Evolutionary conservation across 2,888 invertebrate genomes (phyloP).

Genomic region (Emmelina monodactyla): DNA sequence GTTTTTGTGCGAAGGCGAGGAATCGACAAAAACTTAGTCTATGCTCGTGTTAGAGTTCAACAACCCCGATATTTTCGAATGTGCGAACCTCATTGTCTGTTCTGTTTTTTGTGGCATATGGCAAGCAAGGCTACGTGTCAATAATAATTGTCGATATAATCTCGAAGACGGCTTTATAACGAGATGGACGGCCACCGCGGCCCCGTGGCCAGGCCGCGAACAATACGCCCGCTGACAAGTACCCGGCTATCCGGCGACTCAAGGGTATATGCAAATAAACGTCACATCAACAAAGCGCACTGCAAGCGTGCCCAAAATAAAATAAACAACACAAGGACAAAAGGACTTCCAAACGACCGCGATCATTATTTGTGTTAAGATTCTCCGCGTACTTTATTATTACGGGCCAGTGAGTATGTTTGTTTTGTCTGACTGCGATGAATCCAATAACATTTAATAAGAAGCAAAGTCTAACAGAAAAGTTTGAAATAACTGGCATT

Average conservation of each 20-base stretch:
- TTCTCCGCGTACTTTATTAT: no score
- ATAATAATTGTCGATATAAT: no score
- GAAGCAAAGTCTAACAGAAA: no score
- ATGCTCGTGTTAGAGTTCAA: constrained; percentile 43
- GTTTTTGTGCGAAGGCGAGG: constrained; percentile 36
- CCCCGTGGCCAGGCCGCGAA: no score
- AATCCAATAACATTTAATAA: no score
- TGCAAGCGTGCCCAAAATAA: constrained; percentile 32
- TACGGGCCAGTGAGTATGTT: no score
- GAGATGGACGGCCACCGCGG: no score
- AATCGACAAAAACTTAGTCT: constrained; percentile 51
- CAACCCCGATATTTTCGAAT: constrained; percentile 54
- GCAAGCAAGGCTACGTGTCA: constrained; percentile 15
- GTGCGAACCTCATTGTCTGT: constrained; percentile 58
- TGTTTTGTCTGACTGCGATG: no score
- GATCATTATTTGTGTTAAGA: no score
- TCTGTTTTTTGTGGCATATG: constrained; percentile 52
- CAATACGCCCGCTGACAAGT: constrained; percentile 36
- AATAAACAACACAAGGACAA: constrained; percentile 29
- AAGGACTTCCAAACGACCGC: constrained; percentile 28
- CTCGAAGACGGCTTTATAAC: no score
- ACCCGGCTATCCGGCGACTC: constrained; percentile 30
- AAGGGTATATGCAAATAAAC: constrained; percentile 50
- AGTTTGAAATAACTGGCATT: no score
- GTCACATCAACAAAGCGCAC: constrained; percentile 39